phyloP scores from a whole-genome alignment of 2,888 invertebrate species.

The Salticus scenicus region DNA sequence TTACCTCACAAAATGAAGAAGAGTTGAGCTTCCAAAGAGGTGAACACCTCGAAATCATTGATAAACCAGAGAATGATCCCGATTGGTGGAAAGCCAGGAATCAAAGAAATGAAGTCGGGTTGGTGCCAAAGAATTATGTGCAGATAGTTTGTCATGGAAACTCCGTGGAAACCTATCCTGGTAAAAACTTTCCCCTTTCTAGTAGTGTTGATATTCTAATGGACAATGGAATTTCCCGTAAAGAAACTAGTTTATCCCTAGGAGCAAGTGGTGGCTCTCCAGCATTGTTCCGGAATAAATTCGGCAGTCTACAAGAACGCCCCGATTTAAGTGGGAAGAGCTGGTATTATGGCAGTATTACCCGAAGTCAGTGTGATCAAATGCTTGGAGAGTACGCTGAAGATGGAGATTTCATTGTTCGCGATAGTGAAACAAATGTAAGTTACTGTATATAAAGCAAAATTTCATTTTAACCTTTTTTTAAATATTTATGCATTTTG shows the following conservation, averaged over 20 bases:
- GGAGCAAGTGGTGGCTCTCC: slow-evolving; percentile 67
- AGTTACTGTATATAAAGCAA: too few relatives aligned
- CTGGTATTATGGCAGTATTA: slow-evolving; percentile 98
- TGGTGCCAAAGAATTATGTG: slow-evolving; percentile 96
- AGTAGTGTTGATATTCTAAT: slow-evolving; percentile 65
- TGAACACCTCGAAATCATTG: slow-evolving; percentile 95
- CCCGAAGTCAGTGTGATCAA: slow-evolving; percentile 96
- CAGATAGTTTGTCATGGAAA: slow-evolving; percentile 79
- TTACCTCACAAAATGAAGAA: slow-evolving; percentile 89
- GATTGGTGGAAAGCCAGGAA: slow-evolving; percentile 96
- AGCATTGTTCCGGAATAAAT: slow-evolving; percentile 54
- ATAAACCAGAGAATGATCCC: slow-evolving; percentile 96
- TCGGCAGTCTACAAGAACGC: slow-evolving; percentile 54
- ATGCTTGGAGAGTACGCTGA: slow-evolving; percentile 95
- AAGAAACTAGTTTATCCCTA: slow-evolving; percentile 59
- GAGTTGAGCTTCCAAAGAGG: slow-evolving; percentile 98
- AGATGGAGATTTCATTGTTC: slow-evolving; percentile 98
- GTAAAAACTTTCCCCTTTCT: slow-evolving; percentile 63
- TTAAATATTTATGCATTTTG: too few relatives aligned
- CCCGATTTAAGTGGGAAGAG: slow-evolving; percentile 82
- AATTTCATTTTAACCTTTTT: too few relatives aligned
- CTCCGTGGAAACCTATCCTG: slow-evolving; percentile 56
- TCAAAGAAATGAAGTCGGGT: slow-evolving; percentile 91
- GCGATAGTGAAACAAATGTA: slow-evolving; percentile 99
- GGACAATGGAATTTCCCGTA: slow-evolving; percentile 51